Evolutionary conservation across 2,888 invertebrate genomes (phyloP).

Genomic region (Halocaridina rubra): DNA sequence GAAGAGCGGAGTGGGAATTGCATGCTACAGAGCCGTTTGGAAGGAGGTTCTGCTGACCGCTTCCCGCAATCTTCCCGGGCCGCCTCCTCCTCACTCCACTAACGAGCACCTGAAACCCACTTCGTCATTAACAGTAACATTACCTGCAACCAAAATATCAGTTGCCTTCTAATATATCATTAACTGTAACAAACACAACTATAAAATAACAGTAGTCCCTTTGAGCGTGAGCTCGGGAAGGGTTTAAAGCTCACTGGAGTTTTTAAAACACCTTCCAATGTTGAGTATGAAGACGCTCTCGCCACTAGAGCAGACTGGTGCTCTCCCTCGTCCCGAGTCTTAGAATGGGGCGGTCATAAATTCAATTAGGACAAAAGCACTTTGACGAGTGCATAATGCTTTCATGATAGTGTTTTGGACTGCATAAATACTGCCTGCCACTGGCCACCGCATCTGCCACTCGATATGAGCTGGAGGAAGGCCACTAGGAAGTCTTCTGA

Average conservation of each 20-base stretch:
- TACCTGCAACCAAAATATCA: slow-evolving; percentile 52
- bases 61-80: slow-evolving; percentile 47
- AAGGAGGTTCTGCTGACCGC: slow-evolving; percentile 35
- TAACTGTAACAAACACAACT: slow-evolving; percentile 53
- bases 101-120: slow-evolving; percentile 46
- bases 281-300: too few species aligned
- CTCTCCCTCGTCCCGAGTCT: too few species aligned
- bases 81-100: slow-evolving; percentile 43
- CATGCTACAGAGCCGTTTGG: slow-evolving; percentile 45
- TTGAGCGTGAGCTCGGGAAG: slow-evolving; percentile 5
- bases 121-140: slow-evolving; percentile 52
- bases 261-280: too few species aligned
- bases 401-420: neutral
- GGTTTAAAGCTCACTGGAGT: too few species aligned
- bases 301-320: too few species aligned
- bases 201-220: slow-evolving; percentile 48
- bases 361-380: neutral
- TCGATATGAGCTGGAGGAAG: too few species aligned
- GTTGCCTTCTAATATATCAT: slow-evolving; percentile 54
- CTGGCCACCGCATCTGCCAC: too few species aligned
- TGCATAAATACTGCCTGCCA: too few species aligned
- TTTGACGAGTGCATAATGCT: neutral
- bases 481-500: too few species aligned
- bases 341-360: too few species aligned
- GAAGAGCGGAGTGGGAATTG: slow-evolving; percentile 26